Percentiles rank a stretch among this genome's conserved stretches.
phyloP scores from a whole-genome alignment of 2,797 vertebrate genomes.

The Thalassophryne amazonica region DNA sequence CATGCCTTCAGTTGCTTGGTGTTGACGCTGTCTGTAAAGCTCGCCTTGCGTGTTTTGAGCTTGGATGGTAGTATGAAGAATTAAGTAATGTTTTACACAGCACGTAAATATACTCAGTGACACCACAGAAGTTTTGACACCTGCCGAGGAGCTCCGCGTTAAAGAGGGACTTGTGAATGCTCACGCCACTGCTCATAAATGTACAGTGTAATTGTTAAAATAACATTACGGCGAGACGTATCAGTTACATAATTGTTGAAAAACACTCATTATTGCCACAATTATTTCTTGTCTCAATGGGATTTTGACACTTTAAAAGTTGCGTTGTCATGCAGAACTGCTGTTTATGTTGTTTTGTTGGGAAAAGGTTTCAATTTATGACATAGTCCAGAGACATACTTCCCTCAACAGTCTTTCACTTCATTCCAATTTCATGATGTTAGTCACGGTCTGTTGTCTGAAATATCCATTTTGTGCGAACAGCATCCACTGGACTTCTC shows the following conservation, averaged over 20 bases:
- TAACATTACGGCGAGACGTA: neutral
- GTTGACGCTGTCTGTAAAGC: too few relatives aligned
- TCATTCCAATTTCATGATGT: neutral
- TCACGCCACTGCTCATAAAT: neutral
- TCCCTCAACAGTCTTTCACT: neutral
- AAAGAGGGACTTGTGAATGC: neutral
- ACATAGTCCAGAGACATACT: constrained; percentile 7
- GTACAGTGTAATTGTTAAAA: constrained; percentile 1
- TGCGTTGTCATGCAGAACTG: neutral
- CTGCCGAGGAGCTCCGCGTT: neutral
- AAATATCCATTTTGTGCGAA: neutral
- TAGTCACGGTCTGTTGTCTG: neutral
- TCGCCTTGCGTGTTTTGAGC: too few relatives aligned
- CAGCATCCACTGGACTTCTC: neutral
- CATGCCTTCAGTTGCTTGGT: too few relatives aligned
- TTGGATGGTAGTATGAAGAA: too few relatives aligned
- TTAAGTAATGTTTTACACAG: neutral
- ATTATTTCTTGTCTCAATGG: constrained; percentile 11
- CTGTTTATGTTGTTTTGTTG: constrained; percentile 16
- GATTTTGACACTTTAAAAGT: constrained; percentile 17
- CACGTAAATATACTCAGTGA: neutral
- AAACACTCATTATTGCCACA: constrained; percentile 10
- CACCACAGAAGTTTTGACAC: neutral
- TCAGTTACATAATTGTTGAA: constrained; percentile 14
- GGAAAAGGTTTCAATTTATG: constrained; percentile 15